Conservation (phyloP, 2,113 vertebrate species). For the Laticauda colubrina region DNA sequence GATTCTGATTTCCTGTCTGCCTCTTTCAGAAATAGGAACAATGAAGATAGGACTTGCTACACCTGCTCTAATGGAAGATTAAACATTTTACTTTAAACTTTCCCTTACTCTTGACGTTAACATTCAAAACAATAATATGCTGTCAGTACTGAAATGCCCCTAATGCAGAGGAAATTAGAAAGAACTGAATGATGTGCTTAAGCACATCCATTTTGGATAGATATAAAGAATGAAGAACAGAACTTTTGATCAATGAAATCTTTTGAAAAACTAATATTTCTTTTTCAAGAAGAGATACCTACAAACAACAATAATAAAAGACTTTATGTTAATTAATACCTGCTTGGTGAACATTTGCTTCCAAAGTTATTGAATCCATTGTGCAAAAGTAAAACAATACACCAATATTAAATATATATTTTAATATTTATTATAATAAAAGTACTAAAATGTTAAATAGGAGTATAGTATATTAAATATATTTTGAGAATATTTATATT, state of each 20-base stretch:
- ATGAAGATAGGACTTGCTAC: slow-evolving; percentile 41
- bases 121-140: slow-evolving; percentile 31
- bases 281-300: neutral
- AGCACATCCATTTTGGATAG: neutral
- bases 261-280: slow-evolving; percentile 24
- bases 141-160: slow-evolving; percentile 40
- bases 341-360: fast-evolving
- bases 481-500: too few species aligned
- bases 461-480: too few species aligned
- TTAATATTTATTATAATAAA: too few species aligned
- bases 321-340: slow-evolving; percentile 17
- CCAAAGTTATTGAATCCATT: slow-evolving; percentile 3
- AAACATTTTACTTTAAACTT: slow-evolving; percentile 47
- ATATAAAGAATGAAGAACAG: neutral
- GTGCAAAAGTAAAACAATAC: slow-evolving; percentile 30
- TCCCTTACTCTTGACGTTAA: slow-evolving; percentile 56
- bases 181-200: slow-evolving; percentile 18
- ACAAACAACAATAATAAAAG: neutral
- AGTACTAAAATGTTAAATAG: too few species aligned
- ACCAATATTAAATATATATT: slow-evolving; percentile 29
- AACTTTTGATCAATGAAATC: neutral
- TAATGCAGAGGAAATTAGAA: neutral
- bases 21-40: slow-evolving; percentile 52
- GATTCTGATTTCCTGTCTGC: slow-evolving; percentile 38
- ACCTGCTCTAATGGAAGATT: slow-evolving; percentile 30